Conservation (phyloP, 2,888 invertebrate species). For the Automeris io region DNA sequence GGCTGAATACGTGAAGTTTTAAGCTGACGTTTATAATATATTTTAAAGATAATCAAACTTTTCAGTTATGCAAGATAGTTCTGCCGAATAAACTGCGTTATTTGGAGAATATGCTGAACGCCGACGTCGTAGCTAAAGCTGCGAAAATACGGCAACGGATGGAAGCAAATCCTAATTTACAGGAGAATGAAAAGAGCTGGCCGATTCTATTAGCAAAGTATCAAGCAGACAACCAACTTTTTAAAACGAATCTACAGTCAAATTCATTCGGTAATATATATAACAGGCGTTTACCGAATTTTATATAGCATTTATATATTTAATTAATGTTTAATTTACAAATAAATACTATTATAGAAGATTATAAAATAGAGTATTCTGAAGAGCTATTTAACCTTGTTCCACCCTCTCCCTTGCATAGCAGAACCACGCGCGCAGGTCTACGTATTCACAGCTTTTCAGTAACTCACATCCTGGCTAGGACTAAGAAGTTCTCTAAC, state of each 20-base stretch:
- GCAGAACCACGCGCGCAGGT: too few species aligned
- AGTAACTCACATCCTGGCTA: too few species aligned
- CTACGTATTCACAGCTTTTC: too few species aligned
- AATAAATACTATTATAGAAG: too few species aligned
- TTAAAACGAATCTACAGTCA: constrained; percentile 15
- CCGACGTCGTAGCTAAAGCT: constrained; percentile 62
- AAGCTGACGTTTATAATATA: not conserved
- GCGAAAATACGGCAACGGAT: constrained; percentile 55
- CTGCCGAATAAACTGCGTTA: constrained; percentile 62
- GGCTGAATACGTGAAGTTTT: not conserved
- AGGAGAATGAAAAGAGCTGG: constrained; percentile 57
- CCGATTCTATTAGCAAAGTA: constrained; percentile 52
- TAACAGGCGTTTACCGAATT: constrained; percentile 34
- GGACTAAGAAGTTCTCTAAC: too few species aligned
- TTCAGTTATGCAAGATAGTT: constrained; percentile 60
- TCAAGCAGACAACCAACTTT: constrained; percentile 38
- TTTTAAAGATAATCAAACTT: constrained; percentile 6
- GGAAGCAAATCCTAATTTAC: constrained; percentile 52
- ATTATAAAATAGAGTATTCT: too few species aligned
- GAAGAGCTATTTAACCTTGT: too few species aligned
- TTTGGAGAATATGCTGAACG: constrained; percentile 64
- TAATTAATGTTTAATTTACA: too few species aligned
- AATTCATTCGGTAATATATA: constrained; percentile 31
- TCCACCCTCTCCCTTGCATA: too few species aligned
- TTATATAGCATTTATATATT: constrained; percentile 12